Evolutionary conservation across 2,113 vertebrate species (phyloP), one percentile per base, ranked within the genome.

Genomic region (Ammodytes dubius): DNA sequence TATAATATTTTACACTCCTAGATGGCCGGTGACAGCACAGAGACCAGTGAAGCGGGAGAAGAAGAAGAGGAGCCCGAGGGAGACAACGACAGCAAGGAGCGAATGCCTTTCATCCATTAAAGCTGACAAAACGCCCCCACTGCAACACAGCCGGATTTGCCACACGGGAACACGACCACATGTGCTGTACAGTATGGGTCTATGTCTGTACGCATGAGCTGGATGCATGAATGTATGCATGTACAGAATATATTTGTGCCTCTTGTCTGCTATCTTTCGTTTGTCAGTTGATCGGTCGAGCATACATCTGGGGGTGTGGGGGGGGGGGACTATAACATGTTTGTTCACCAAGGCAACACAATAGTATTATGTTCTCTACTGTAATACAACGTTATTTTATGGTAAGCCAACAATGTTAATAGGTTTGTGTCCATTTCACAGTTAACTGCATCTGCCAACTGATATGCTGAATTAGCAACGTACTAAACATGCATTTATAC

Each of bases 1-100:
- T 27, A 58, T 66, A 72, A 19, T 27, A 7, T 79, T 84, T 83
- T 79, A 49, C 27, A 27, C 77, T 77, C 82, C 3, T 94, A 99
- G 98, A 99, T 99, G 98, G 98, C 98, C 90, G 99, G 96, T 0
- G 98, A 99, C 94, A 99, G 98, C 92, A 99, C 98, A 0, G 98
- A 99, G 95, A 99, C 98, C 4, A 99, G 98, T 0, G 98, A 99
- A 86, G 98, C 98, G 0, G 98, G 98, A 0, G 98, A 99, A 78
- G 98, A 99, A 70, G 98, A 99, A 12, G 98, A 99, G 86, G 98
- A 99, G 89, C 97, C 98, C 0, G 98, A 99, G 87, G 98, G 96
- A 0, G 98, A 99, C 92, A 95, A 95, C 0, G 98, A 99, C 87
- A 99, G 97, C 88, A 99, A 99, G 93, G 98, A 99, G 91, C 95